These are phyloP conservation scores for Chaetophractus vellerosus DNA, from an alignment of 2,797 vertebrate genomes.

Conservation along the genomic window DNA sequence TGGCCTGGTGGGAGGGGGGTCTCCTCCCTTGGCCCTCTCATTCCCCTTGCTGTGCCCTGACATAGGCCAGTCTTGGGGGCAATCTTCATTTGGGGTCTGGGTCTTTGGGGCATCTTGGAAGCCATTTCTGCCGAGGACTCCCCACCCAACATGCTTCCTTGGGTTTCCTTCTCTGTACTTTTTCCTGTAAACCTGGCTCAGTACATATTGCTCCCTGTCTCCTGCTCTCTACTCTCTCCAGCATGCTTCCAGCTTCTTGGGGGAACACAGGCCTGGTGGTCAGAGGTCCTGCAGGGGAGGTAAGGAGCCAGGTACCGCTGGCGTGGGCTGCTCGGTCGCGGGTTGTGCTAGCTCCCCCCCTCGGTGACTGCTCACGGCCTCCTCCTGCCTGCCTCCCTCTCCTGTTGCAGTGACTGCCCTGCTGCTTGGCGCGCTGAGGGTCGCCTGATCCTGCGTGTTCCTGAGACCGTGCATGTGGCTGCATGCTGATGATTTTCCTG, in stretches of 20 bases:
- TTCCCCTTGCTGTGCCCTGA: not conserved
- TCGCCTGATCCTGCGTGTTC: not conserved
- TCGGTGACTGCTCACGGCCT: slow-evolving; percentile 24
- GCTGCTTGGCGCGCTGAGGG: slow-evolving; percentile 65
- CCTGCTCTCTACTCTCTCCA: slow-evolving; percentile 92
- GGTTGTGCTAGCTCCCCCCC: slow-evolving; percentile 39
- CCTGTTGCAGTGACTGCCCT: slow-evolving; percentile 35
- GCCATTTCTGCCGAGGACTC: not conserved
- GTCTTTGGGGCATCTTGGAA: slow-evolving; percentile 39
- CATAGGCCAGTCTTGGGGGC: not conserved
- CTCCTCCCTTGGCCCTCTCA: not conserved
- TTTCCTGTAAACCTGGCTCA: slow-evolving; percentile 87
- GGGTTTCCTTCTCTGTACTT: slow-evolving; percentile 87
- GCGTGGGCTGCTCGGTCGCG: not conserved
- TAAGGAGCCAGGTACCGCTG: slow-evolving; percentile 82
- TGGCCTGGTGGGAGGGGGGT: not conserved
- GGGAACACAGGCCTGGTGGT: slow-evolving; percentile 90
- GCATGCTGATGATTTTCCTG: not conserved
- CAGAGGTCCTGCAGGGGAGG: slow-evolving; percentile 92
- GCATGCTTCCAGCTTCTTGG: slow-evolving; percentile 92
- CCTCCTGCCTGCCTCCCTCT: slow-evolving; percentile 43
- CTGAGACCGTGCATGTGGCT: slow-evolving; percentile 7
- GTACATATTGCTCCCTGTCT: slow-evolving; percentile 90
- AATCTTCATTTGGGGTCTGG: slow-evolving; percentile 42
- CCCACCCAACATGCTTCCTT: slow-evolving; percentile 66